phyloP scores from a whole-genome alignment of 2,888 invertebrate species.

The Galeruca laticollis region DNA sequence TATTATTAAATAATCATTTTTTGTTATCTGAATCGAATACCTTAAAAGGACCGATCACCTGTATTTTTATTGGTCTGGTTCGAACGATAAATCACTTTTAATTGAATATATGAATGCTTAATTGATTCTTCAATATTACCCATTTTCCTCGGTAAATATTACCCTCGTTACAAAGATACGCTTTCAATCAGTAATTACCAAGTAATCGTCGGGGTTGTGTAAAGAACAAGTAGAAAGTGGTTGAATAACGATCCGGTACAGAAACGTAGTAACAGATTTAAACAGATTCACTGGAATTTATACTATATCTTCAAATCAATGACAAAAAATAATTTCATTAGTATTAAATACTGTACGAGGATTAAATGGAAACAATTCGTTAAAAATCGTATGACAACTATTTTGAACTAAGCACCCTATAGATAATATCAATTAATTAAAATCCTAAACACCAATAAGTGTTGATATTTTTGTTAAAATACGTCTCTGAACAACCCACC shows the following conservation, averaged over 20 bases:
- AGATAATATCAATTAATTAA: not conserved
- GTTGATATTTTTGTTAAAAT: not conserved
- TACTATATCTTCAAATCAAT: too few relatives aligned
- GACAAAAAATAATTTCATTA: too few relatives aligned
- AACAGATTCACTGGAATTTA: too few relatives aligned
- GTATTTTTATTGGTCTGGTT: conserved; percentile 28
- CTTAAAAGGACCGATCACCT: conserved; percentile 31
- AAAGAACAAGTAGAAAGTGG: conserved; percentile 18
- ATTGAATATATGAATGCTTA: conserved; percentile 27
- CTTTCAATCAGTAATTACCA: conserved; percentile 27
- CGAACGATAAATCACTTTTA: conserved; percentile 30
- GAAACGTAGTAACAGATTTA: not conserved
- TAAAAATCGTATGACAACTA: too few relatives aligned
- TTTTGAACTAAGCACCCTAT: too few relatives aligned
- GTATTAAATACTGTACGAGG: too few relatives aligned
- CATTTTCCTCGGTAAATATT: conserved; percentile 23
- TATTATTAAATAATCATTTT: too few relatives aligned
- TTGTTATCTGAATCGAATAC: conserved; percentile 1
- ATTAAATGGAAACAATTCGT: too few relatives aligned
- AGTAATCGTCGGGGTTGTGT: conserved; percentile 22
- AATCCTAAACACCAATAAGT: too few relatives aligned
- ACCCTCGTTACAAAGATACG: conserved; percentile 14
- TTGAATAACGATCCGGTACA: not conserved
- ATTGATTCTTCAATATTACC: conserved; percentile 24
- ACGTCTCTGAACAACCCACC: not conserved